phyloP scores from a whole-genome alignment of 2,797 vertebrate genomes.

The Rallus crepitans region DNA sequence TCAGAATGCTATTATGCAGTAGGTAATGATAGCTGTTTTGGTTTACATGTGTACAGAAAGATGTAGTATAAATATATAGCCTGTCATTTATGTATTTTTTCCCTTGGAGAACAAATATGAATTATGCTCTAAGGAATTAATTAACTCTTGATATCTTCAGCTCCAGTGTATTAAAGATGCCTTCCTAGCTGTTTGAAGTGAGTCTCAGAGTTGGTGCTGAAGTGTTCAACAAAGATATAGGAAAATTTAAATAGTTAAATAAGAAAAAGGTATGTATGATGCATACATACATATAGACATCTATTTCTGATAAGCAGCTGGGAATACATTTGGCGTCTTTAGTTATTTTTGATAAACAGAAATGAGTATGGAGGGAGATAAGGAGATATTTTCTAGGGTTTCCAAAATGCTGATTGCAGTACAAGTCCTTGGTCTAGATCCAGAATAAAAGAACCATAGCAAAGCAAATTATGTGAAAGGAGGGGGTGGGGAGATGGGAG shows the following conservation, averaged over 20 bases:
- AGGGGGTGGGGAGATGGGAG: background rate
- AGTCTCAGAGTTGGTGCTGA: background rate
- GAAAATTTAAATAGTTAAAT: background rate
- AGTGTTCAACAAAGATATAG: background rate
- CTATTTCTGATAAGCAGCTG: background rate
- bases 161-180: background rate
- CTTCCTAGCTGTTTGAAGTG: background rate
- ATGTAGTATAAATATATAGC: fast-evolving
- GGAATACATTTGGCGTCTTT: background rate
- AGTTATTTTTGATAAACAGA: background rate
- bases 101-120: background rate
- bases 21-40: background rate
- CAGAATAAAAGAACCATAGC: background rate
- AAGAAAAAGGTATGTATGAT: background rate
- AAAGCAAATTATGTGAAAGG: background rate
- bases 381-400: background rate
- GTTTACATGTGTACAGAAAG: background rate
- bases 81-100: background rate
- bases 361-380: background rate
- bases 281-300: background rate
- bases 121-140: background rate
- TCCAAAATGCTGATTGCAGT: background rate
- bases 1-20: background rate
- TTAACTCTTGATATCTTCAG: background rate
- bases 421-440: background rate